Base-by-base conservation (phyloP, 2,113 vertebrate species). In the Archocentrus centrarchus region DNA sequence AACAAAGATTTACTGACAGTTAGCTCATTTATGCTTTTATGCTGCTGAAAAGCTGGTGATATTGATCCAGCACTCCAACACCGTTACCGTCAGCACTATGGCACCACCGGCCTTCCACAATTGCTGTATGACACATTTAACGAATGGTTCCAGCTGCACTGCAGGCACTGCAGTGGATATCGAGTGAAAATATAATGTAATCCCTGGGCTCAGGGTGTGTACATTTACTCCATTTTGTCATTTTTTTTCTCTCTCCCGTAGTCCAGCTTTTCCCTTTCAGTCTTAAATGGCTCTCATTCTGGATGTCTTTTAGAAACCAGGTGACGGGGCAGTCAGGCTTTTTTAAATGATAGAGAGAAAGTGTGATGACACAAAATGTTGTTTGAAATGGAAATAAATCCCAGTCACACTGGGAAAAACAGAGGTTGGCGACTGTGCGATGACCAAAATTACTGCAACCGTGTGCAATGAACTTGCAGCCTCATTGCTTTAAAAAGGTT, bases 111-210 rank as follows among this genome's bases (percentile, higher is more conserved):
- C 59, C 61, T 32, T 79, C 47, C 37, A 66, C 77, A 75, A 47
- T 82, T 32, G 57, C 81, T 61, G 27, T 79, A 17, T 88, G 86
- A 81, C 89, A 91, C 70, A 68, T 91, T 86, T 83, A 86, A 87
- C 76, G 83, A 87, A 85, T 83, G 76, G 39, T 27, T 87, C 63
- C 24, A 79, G 85, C 88, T 80, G 37, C 82, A 39, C 80, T 59
- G 79, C 79, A 44, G 66, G 32, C 78, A 24, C 82, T 59, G 6
- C 75, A 60, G 77, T 81, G 80, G 63, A 81, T 77, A 85, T 82
- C 2, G 44, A 77, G 80, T 82, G 78, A 80, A 82, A 84, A 62
- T 39, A 84, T 75, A 77, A 84, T 90, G 39, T 75, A 63, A 80
- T 85, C 70, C 68, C 66, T 79, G 57, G 22, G 82, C 44, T 75